Base-by-base conservation (phyloP, 2,113 vertebrate species). In the Antechinus flavipes region DNA sequence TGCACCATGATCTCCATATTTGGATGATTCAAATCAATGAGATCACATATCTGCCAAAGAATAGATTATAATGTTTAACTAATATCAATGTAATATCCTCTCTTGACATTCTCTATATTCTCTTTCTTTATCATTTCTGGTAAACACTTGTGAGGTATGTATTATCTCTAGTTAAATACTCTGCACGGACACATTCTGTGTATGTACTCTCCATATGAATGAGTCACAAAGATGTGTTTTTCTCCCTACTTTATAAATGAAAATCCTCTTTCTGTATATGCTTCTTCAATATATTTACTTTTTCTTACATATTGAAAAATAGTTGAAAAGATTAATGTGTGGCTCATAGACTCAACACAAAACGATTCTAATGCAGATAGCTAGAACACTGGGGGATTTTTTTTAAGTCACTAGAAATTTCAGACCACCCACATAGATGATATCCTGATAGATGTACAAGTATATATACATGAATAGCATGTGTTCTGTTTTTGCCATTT, bases 311-410 rank as follows among this genome's bases (percentile, higher is more conserved):
- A 54, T 93, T 89, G 84, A 95, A 54, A 89, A 90, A 47, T 61
- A n/a, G n/a, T 26, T 91, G 50, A 25, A 94, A 91, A 94, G 91
- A 90, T 76, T 93, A 54, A 95, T 8, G 56, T 58, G 55, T 93
- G 50, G 6, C n/a, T 50, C 55, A 10, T 93, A 90, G 22, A 90
- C 89, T 97, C 94, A 94, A 90, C 35, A 95, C 90, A 95, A 95
- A 96, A 52, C 47, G 92, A 26, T 46, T 89, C 35, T 94, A 95
- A 93, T 27, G 93, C 90, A 91, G 35, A 46, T 8, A 68, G 91
- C 16, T 91, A 27, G 90, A 91, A 92, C 55, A 35, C 10, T 92
- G 46, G 53, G 14, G 95, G 54, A 8, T 35, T 55, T n/a, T 89
- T 91, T 95, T 76, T 1, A 90, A 94, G 25, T 89, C 94, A 93